Percentiles rank a stretch among this genome's conserved stretches.
Conservation (phyloP, 2,113 vertebrate genomes). For the Ifrita kowaldi region DNA sequence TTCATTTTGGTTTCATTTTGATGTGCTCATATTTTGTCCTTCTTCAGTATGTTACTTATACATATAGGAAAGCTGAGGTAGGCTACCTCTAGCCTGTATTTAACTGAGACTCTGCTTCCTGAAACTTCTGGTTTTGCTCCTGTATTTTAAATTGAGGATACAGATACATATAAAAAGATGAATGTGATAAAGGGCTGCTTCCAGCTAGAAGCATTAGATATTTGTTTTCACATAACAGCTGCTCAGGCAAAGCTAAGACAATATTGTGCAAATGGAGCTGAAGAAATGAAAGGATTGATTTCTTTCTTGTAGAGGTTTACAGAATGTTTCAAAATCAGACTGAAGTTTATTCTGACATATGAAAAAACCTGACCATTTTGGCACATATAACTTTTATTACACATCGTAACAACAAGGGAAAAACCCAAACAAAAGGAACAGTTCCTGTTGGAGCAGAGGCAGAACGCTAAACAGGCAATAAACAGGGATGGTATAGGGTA, state of each 20-base stretch:
- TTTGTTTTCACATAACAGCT: background rate
- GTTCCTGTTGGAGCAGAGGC: background rate
- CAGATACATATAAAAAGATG: background rate
- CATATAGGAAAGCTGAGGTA: background rate
- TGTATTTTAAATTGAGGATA: background rate
- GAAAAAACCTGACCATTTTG: background rate
- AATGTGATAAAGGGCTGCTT: background rate
- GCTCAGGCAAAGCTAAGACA: background rate
- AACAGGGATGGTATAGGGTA: background rate
- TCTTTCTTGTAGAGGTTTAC: background rate
- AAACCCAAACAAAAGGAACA: background rate
- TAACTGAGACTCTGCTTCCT: background rate
- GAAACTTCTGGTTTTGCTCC: background rate
- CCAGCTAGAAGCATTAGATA: background rate
- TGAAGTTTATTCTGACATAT: background rate
- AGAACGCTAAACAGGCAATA: background rate
- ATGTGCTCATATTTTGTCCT: background rate
- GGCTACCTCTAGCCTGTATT: background rate
- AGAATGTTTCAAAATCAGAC: background rate
- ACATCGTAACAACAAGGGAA: background rate
- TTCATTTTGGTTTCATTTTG: background rate
- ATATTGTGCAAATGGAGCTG: background rate
- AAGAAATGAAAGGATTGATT: background rate
- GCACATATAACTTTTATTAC: background rate
- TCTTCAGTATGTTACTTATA: background rate